These are phyloP conservation scores for Plebejus melissa DNA, from an alignment of 2,888 invertebrate genomes.

Conservation along the genomic window DNA sequence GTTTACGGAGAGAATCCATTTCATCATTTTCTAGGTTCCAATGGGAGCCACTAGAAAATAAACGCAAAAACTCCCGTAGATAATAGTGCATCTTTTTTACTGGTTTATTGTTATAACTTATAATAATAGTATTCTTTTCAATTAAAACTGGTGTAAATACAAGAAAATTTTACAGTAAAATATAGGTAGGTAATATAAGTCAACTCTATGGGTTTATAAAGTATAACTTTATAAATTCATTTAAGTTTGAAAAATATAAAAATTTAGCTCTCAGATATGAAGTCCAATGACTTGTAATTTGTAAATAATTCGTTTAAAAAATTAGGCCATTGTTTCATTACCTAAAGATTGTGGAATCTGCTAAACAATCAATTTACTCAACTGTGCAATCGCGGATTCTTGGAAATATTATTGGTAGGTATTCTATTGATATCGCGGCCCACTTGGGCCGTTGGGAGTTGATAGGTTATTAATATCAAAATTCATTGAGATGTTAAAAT, in stretches of 20 bases:
- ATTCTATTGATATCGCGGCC: too few species aligned
- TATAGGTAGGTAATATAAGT: neutral
- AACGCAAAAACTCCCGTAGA: neutral
- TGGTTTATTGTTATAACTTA: neutral
- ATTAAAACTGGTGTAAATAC: too few species aligned
- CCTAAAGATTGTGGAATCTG: neutral
- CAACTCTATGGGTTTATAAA: too few species aligned
- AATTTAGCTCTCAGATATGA: neutral
- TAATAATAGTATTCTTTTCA: too few species aligned
- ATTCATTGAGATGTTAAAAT: too few species aligned
- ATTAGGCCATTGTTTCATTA: neutral
- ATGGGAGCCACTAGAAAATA: neutral
- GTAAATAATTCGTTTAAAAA: conserved; percentile 5
- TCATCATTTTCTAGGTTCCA: neutral
- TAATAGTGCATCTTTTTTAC: too few species aligned
- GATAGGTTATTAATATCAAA: too few species aligned
- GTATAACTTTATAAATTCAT: neutral
- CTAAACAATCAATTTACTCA: neutral
- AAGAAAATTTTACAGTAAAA: neutral
- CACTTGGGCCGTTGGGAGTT: too few species aligned
- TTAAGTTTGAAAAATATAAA: neutral
- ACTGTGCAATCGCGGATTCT: neutral
- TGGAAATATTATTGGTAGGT: too few species aligned
- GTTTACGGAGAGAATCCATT: neutral
- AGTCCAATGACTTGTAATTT: too few species aligned